phyloP scores from a whole-genome alignment of 2,113 vertebrate species.

The Danionella cerebrum region DNA sequence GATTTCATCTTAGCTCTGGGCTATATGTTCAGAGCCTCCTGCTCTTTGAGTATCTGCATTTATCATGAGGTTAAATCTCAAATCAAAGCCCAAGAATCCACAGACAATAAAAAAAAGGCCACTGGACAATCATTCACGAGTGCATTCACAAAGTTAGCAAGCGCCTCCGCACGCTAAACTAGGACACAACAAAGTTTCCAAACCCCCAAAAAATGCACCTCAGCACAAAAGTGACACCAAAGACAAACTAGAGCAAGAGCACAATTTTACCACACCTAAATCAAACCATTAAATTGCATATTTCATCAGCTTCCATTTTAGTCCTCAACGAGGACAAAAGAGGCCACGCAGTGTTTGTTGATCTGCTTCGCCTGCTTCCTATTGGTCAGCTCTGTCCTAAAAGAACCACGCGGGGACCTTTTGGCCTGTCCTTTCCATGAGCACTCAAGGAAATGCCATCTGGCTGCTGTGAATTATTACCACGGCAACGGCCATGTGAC shows the following conservation, averaged over 20 bases:
- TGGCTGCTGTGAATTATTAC: slow-evolving; percentile 76
- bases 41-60: too few relatives aligned
- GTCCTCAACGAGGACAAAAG: slow-evolving; percentile 2
- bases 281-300: not conserved
- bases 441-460: slow-evolving; percentile 73
- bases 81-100: too few relatives aligned
- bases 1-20: too few relatives aligned
- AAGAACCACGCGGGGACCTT: slow-evolving; percentile 61
- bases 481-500: slow-evolving; percentile 65
- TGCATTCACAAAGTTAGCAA: not conserved
- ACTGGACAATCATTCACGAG: too few relatives aligned
- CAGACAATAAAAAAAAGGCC: too few relatives aligned
- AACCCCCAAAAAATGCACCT: not conserved
- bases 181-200: not conserved
- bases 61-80: too few relatives aligned
- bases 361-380: slow-evolving; percentile 37
- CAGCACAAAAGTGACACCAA: not conserved
- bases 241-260: not conserved
- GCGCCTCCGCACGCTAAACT: not conserved
- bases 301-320: not conserved
- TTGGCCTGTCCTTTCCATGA: slow-evolving; percentile 68
- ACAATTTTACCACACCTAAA: not conserved
- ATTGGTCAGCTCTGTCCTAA: slow-evolving; percentile 54
- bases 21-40: too few relatives aligned
- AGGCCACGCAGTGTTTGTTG: slow-evolving; percentile 1